Evolutionary conservation across 2,113 vertebrate species (phyloP).

Genomic region (Silurus meridionalis): DNA sequence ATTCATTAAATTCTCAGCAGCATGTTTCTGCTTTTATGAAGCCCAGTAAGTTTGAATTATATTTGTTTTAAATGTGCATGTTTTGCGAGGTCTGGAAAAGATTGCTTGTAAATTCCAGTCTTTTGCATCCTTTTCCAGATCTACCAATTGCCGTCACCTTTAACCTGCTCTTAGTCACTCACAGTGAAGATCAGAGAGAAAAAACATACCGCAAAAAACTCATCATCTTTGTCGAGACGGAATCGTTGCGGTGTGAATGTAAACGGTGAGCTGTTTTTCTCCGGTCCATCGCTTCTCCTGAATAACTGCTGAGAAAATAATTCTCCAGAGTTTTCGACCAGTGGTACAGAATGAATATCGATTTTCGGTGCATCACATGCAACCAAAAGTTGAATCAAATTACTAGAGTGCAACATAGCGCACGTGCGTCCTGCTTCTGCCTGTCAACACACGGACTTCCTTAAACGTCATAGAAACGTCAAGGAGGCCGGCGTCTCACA

Average conservation of each 20-base stretch:
- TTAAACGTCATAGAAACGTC: slow-evolving; percentile 7
- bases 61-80: not conserved
- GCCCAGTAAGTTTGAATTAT: slow-evolving; percentile 27
- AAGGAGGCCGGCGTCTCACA: not conserved
- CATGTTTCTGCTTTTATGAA: slow-evolving; percentile 39
- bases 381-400: slow-evolving; percentile 16
- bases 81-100: not conserved
- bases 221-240: slow-evolving; percentile 69
- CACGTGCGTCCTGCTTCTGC: not conserved
- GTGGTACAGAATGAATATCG: slow-evolving; percentile 28
- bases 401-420: slow-evolving; percentile 54
- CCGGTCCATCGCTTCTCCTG: not conserved
- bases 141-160: not conserved
- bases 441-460: not conserved
- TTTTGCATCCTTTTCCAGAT: not conserved
- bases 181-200: not conserved
- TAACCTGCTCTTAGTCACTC: not conserved
- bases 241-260: slow-evolving; percentile 67
- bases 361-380: slow-evolving; percentile 4
- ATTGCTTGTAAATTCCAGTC: not conserved
- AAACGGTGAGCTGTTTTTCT: slow-evolving; percentile 59
- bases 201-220: slow-evolving; percentile 77
- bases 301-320: not conserved
- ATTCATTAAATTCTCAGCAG: slow-evolving; percentile 6
- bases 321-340: not conserved